Percentiles rank a stretch among this genome's conserved stretches.
These are phyloP conservation scores for Phasia obesa DNA, from an alignment of 2,888 invertebrate species.

Conservation along the genomic window DNA sequence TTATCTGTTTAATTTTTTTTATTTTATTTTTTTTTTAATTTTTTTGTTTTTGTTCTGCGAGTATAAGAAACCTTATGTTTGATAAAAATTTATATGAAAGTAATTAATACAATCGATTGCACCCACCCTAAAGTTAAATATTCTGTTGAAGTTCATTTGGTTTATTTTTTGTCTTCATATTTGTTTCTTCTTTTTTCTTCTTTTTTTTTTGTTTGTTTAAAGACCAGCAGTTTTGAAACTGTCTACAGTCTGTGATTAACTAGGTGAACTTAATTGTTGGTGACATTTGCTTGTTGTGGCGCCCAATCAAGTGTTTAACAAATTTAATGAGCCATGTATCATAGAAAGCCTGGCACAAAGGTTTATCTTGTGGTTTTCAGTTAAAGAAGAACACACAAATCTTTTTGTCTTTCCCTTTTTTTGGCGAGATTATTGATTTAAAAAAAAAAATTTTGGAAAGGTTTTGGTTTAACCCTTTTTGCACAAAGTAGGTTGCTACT, in stretches of 20 bases:
- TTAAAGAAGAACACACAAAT: conserved; percentile 6
- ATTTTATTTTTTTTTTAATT: background rate
- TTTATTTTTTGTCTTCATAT: background rate
- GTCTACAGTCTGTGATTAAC: conserved; percentile 73
- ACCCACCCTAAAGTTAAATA: conserved; percentile 66
- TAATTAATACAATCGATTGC: conserved; percentile 71
- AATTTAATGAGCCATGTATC: conserved; percentile 71
- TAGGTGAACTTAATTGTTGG: conserved; percentile 75
- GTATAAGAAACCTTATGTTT: conserved; percentile 63
- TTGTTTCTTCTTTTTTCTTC: conserved; percentile 12
- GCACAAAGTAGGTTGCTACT: no score
- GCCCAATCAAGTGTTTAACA: conserved; percentile 80
- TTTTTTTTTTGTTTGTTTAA: conserved; percentile 51
- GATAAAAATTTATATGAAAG: conserved; percentile 34
- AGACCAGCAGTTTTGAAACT: conserved; percentile 73
- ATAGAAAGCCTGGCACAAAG: conserved; percentile 64
- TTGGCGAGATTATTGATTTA: conserved; percentile 36
- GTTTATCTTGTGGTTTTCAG: conserved; percentile 8
- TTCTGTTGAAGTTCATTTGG: conserved; percentile 19
- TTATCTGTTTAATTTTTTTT: conserved; percentile 3
- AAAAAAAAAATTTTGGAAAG: conserved; percentile 61
- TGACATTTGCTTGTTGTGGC: conserved; percentile 76
- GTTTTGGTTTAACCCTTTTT: conserved; percentile 40
- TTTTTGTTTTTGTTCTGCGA: no score
- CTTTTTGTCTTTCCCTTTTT: conserved; percentile 3